Conservation (phyloP, 53 echinoderm and acorn worm genomes). For the Temnopleurus reevesii region DNA sequence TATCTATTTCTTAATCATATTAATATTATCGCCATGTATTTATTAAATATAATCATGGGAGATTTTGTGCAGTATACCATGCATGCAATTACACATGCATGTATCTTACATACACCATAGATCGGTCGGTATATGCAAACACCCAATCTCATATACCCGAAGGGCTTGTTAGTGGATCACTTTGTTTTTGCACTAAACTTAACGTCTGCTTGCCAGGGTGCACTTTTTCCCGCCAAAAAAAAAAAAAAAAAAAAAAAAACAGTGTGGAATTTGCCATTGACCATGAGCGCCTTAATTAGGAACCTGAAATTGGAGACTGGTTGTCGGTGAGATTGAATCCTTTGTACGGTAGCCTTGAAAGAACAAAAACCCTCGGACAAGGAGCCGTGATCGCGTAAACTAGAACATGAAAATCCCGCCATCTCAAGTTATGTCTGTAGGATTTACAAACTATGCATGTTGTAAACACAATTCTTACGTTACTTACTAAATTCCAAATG, state of each 20-base stretch:
- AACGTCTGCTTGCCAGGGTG: neutral
- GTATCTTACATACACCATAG: too few species aligned
- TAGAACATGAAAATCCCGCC: slow-evolving; percentile 36
- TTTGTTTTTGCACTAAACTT: slow-evolving; percentile 5
- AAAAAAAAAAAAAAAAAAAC: too few species aligned
- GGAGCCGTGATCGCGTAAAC: slow-evolving; percentile 7
- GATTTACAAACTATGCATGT: slow-evolving; percentile 11
- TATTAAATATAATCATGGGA: too few species aligned
- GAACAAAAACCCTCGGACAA: neutral
- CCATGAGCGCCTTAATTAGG: slow-evolving; percentile 13
- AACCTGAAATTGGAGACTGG: slow-evolving; percentile 16
- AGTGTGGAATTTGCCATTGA: slow-evolving; percentile 23
- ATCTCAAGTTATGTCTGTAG: slow-evolving; percentile 12
- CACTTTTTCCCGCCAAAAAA: slow-evolving; percentile 18
- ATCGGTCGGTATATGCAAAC: too few species aligned
- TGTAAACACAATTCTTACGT: slow-evolving; percentile 26
- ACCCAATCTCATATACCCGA: too few species aligned
- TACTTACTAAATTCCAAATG: neutral
- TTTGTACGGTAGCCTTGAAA: slow-evolving; percentile 19
- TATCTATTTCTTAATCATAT: too few species aligned
- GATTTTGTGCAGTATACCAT: too few species aligned
- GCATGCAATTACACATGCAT: too few species aligned
- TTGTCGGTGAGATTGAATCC: neutral
- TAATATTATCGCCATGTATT: too few species aligned
- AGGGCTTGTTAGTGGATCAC: too few species aligned